Conservation (phyloP, 1,140 invertebrate genomes). For the Leptinotarsa undecemlineata region DNA sequence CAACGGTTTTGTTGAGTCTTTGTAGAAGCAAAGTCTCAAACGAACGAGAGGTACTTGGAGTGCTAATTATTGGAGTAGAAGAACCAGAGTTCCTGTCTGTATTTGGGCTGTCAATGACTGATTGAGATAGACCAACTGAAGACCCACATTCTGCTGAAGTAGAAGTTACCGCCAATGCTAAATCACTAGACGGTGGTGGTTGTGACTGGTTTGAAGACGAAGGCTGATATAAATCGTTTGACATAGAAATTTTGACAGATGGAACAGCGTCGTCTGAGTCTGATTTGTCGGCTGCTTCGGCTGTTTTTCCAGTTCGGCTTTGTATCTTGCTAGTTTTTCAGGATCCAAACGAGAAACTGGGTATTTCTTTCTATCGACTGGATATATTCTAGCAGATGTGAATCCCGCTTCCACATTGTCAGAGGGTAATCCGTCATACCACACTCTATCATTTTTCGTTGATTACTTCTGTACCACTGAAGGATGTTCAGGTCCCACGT, state of each 20-base stretch:
- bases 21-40: neutral
- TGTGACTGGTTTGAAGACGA: neutral
- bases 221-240: neutral
- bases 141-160: neutral
- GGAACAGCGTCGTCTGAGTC: conserved; percentile 1
- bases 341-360: neutral
- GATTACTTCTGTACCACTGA: conserved; percentile 5
- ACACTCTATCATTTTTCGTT: neutral
- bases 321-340: conserved; percentile 5
- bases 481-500: neutral
- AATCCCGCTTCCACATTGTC: neutral
- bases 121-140: neutral
- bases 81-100: neutral
- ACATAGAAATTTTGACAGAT: neutral
- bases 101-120: neutral
- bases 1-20: neutral
- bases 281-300: neutral
- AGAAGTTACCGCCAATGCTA: neutral
- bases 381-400: neutral
- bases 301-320: neutral
- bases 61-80: neutral
- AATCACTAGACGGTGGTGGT: neutral
- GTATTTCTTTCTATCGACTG: neutral
- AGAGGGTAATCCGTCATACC: neutral
- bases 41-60: neutral